phyloP scores from a whole-genome alignment of 2,113 vertebrate genomes.

The Crotalus viridis region DNA sequence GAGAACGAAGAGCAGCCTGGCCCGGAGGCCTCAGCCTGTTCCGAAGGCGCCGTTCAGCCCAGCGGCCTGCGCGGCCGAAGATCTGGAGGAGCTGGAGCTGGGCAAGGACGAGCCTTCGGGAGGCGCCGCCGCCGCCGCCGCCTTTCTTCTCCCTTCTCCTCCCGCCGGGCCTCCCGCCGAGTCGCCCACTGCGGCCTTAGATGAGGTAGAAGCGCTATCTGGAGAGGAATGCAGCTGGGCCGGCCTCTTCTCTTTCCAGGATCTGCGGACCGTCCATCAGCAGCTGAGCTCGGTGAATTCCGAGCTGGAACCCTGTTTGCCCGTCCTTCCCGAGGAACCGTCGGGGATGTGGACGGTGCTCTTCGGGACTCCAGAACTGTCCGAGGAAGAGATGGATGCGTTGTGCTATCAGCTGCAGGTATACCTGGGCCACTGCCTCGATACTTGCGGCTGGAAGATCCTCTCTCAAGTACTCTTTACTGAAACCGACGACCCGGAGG shows the following conservation, averaged over 20 bases:
- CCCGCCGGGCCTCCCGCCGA: slow-evolving; percentile 36
- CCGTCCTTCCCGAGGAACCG: slow-evolving; percentile 88
- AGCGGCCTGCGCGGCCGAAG: slow-evolving; percentile 52
- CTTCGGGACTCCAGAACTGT: slow-evolving; percentile 78
- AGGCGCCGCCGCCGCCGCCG: slow-evolving; percentile 19
- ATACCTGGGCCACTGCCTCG: slow-evolving; percentile 91
- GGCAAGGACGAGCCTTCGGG: slow-evolving; percentile 63
- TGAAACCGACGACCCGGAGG: slow-evolving; percentile 88
- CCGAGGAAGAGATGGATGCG: slow-evolving; percentile 78
- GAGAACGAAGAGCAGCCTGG: slow-evolving; percentile 41
- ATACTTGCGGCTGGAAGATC: slow-evolving; percentile 97
- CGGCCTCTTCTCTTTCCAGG: slow-evolving; percentile 93
- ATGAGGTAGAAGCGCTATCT: background rate
- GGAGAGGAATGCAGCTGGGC: slow-evolving; percentile 94
- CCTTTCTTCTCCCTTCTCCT: slow-evolving; percentile 40
- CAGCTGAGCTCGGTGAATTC: slow-evolving; percentile 93
- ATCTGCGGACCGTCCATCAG: slow-evolving; percentile 85
- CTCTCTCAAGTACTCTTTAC: slow-evolving; percentile 93
- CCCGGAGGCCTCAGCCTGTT: slow-evolving; percentile 14
- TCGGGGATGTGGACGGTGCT: slow-evolving; percentile 91
- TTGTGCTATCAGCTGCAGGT: slow-evolving; percentile 89
- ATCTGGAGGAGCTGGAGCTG: slow-evolving; percentile 77
- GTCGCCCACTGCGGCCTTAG: slow-evolving; percentile 24
- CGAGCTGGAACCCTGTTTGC: slow-evolving; percentile 89
- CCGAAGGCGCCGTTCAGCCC: slow-evolving; percentile 12